Evolutionary conservation across 1,140 invertebrate genomes (phyloP), one percentile per base, ranked within the genome.

Genomic region (Radopholus similis): DNA sequence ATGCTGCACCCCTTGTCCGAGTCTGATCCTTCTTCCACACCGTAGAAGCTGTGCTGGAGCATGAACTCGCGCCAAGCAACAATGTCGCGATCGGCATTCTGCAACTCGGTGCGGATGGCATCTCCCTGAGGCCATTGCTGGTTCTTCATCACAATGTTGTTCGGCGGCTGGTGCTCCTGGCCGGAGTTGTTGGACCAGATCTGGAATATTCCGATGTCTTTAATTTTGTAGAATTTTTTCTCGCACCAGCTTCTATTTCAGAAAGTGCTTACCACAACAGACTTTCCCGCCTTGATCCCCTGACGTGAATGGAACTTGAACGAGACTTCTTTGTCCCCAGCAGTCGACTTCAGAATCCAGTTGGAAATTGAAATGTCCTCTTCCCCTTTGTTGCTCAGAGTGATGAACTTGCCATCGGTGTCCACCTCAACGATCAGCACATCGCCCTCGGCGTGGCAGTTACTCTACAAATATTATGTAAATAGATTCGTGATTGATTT

Each of bases 381-480:
- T 15, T 73, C 70, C 11, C 74, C 73, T 47, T 80, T 80, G 53
- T 80, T 82, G 1, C 28, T 51, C 18, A 80, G 40, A 23, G 66
- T 69, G 37, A 80, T 75, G 54, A 66, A 82, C 11, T 66, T 51
- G 15, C 79, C 79, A 18, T 80, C 75, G 13, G 59, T 60, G 56
- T 82, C 78, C 30, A 80, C 72, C 21, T 77, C 77, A n/a, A 73
- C 75, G 37, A 80, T 72, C 34, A 44, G 53, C 13, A 82, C 32
- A 54, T 69, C 68, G 15, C 71, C 74, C 13, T 71, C 65, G 13
- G 77, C 59, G 23, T 80, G 42, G 5, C 73, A 63, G 35, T 66
- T 57, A 15, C 59, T 75, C 40, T 73, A 44, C 42, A 75, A 74
- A 40, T 21, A 53, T 74, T 44, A 34, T 21, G 8, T 38, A 56